Conservation (phyloP, 2,113 vertebrate genomes). For the Gallinago paraguaiae region DNA sequence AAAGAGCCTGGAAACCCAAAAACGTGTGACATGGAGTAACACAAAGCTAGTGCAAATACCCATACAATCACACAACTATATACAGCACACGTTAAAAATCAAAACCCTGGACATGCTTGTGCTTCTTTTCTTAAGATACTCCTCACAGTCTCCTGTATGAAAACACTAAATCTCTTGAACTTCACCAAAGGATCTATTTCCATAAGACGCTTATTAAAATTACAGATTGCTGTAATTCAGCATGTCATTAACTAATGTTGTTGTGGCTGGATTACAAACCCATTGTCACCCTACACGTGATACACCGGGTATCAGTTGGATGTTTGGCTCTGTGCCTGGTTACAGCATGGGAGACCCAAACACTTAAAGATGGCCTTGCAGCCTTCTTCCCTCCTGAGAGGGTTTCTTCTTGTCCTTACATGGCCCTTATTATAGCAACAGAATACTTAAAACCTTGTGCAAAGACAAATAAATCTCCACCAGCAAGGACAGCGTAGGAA, state of each 20-base stretch:
- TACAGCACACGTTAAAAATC: background rate
- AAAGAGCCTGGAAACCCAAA: background rate
- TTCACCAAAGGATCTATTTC: constrained; percentile 56
- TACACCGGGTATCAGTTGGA: constrained; percentile 1
- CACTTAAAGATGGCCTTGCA: constrained; percentile 53
- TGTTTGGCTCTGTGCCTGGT: constrained; percentile 70
- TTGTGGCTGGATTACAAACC: constrained; percentile 63
- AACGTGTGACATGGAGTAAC: background rate
- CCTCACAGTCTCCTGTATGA: background rate
- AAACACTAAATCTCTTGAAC: background rate
- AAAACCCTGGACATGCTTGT: background rate
- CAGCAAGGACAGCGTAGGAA: constrained; percentile 40
- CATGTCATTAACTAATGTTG: constrained; percentile 35
- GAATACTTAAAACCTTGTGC: constrained; percentile 60
- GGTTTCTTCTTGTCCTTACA: constrained; percentile 68
- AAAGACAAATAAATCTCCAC: constrained; percentile 61
- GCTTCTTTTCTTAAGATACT: background rate
- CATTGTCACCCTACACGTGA: constrained; percentile 46
- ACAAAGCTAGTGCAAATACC: background rate
- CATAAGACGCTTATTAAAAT: constrained; percentile 70
- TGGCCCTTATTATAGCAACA: constrained; percentile 47
- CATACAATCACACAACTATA: too few relatives aligned
- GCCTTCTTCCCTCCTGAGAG: constrained; percentile 39
- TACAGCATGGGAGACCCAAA: constrained; percentile 40
- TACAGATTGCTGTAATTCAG: constrained; percentile 56